Evolutionary conservation across 2,888 invertebrate genomes (phyloP), one percentile per base, ranked within the genome.

Genomic region (Yponomeuta cagnagella): DNA sequence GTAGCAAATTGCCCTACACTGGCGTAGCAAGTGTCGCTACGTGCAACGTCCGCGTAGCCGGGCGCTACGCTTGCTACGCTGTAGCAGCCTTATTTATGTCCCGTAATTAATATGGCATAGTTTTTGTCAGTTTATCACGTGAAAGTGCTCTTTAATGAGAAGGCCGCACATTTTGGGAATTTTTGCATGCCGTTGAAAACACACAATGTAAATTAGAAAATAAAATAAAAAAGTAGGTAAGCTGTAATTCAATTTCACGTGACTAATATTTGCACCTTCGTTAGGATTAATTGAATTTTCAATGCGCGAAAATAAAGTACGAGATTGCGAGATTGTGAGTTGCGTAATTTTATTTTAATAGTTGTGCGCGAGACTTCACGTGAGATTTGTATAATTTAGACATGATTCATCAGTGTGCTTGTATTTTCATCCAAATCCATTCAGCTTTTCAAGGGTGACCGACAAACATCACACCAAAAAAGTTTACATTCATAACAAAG

Each of bases 51-150:
- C 70, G 30, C 63, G 72, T 72, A 31, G 75, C 77, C 78, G 78
- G 77, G 76, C 72, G 77, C 78, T 79, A 80, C 79, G 77, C 74
- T 43, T 43, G 43, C 43, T 43, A 43, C 82, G 86, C 84, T 85
- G 84, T 79, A 82, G 77, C 78, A 10, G 77, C 80, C 80, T 83
- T 87, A 86, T 88, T 88, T 87, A 88, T 88, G 82, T 77, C 79
- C 79, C 77, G 81, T 82, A 81, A 85, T 85, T 37, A 85, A 84
- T 84, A 84, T 83, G 80, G 78, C 79, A 79, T 78, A 82, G 82
- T 84, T 84, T 83, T 82, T 81, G 82, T 80, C 78, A 77, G 79
- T 64, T 64, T 64, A 30, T 31, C 64, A 58, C 52, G 52, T 58
- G 3, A 58, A 58, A 12, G 52, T 58, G 52, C 52, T 58, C 52